phyloP scores from a whole-genome alignment of 2,113 vertebrate genomes.

The Herpailurus yagouaroundi region DNA sequence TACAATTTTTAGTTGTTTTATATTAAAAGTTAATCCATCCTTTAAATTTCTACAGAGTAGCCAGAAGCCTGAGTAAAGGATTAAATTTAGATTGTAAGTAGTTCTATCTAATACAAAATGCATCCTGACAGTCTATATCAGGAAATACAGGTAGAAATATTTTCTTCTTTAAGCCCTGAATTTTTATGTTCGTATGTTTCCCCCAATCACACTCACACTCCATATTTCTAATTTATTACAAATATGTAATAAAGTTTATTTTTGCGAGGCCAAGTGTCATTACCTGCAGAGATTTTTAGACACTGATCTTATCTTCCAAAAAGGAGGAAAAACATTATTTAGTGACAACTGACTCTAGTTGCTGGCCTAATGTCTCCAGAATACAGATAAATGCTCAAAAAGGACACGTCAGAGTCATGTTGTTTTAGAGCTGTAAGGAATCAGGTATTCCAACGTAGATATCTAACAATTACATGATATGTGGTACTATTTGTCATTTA shows the following conservation, averaged over 20 bases:
- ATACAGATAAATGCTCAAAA: background rate
- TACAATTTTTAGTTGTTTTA: background rate
- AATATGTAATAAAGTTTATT: background rate
- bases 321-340: background rate
- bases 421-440: background rate
- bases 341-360: background rate
- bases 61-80: background rate
- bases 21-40: background rate
- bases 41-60: background rate
- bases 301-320: background rate
- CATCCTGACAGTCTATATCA: background rate
- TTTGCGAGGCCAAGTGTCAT: background rate
- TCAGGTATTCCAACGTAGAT: background rate
- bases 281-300: background rate
- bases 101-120: background rate
- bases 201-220: background rate
- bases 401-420: background rate
- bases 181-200: background rate
- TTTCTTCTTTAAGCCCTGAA: background rate
- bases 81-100: background rate
- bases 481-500: background rate
- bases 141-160: background rate
- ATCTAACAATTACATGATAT: background rate
- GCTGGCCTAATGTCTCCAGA: background rate
- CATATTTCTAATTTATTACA: background rate